Percentiles rank a stretch among this genome's conserved stretches.
These are phyloP conservation scores for Toxonevra muliebris DNA, from an alignment of 2,888 invertebrate genomes.

Conservation along the genomic window DNA sequence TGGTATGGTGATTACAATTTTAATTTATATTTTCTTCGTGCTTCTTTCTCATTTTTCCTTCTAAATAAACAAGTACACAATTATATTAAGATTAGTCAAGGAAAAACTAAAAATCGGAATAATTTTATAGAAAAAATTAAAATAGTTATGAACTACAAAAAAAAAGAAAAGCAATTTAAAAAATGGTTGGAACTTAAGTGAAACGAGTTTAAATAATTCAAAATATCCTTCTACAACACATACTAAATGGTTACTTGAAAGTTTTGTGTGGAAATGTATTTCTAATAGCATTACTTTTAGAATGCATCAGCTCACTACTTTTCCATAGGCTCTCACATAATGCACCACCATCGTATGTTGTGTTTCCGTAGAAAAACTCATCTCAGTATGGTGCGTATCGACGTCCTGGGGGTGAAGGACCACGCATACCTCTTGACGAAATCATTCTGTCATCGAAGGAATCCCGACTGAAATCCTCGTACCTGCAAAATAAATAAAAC, in stretches of 20 bases:
- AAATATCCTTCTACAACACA: background rate
- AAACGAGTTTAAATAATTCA: background rate
- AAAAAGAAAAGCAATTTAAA: background rate
- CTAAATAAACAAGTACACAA: too few species aligned
- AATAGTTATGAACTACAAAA: background rate
- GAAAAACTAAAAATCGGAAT: too few species aligned
- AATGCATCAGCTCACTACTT: conserved; percentile 10
- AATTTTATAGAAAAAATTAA: too few species aligned
- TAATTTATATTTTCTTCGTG: too few species aligned
- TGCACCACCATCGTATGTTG: conserved; percentile 22
- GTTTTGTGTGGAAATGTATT: background rate
- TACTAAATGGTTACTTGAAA: conserved; percentile 8
- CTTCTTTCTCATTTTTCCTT: too few species aligned
- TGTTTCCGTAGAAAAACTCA: conserved; percentile 59
- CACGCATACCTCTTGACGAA: conserved; percentile 71
- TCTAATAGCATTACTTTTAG: conserved; percentile 13
- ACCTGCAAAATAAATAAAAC: conserved; percentile 68
- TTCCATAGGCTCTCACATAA: conserved; percentile 10
- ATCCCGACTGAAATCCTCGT: conserved; percentile 89
- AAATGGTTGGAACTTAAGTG: background rate
- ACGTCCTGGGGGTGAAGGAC: conserved; percentile 84
- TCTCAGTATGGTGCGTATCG: conserved; percentile 85
- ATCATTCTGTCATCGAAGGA: conserved; percentile 83
- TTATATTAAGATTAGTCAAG: too few species aligned
- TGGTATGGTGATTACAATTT: too few species aligned